Percentiles rank a stretch among this genome's conserved stretches.
Evolutionary conservation across 2,888 invertebrate genomes (phyloP).

Genomic region (Mechanitis messenoides): DNA sequence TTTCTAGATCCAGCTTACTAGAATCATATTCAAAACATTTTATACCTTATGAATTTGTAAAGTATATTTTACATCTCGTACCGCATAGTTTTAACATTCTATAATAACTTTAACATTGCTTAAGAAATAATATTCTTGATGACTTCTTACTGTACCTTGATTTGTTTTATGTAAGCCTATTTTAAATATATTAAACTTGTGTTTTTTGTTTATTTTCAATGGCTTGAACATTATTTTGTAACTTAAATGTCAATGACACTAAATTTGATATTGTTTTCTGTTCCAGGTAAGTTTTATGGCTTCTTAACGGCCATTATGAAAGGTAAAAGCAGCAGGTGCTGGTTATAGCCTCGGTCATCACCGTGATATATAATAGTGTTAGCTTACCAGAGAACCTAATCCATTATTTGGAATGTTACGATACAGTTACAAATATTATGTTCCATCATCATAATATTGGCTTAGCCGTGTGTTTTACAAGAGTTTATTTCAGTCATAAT

Average conservation of each 20-base stretch:
- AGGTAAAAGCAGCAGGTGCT: constrained; percentile 31
- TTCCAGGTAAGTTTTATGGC: constrained; percentile 38
- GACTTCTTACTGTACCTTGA: too few species aligned
- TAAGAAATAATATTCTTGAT: too few species aligned
- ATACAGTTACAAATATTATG: too few species aligned
- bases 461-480: too few species aligned
- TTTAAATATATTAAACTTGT: neutral
- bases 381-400: constrained; percentile 1
- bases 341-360: constrained; percentile 29
- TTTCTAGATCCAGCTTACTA: neutral
- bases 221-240: neutral
- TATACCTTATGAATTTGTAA: constrained; percentile 12
- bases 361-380: constrained; percentile 21
- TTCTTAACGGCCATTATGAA: constrained; percentile 30
- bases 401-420: neutral
- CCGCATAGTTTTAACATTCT: neutral
- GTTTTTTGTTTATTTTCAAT: neutral
- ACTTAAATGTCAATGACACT: constrained; percentile 27
- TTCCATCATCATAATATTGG: too few species aligned
- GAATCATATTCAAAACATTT: constrained; percentile 34
- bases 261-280: constrained; percentile 33
- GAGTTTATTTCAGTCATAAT: too few species aligned
- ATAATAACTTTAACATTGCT: neutral
- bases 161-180: too few species aligned
- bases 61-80: constrained; percentile 10